phyloP scores from a whole-genome alignment of 1,140 invertebrate genomes.

The Calosoma granatense region DNA sequence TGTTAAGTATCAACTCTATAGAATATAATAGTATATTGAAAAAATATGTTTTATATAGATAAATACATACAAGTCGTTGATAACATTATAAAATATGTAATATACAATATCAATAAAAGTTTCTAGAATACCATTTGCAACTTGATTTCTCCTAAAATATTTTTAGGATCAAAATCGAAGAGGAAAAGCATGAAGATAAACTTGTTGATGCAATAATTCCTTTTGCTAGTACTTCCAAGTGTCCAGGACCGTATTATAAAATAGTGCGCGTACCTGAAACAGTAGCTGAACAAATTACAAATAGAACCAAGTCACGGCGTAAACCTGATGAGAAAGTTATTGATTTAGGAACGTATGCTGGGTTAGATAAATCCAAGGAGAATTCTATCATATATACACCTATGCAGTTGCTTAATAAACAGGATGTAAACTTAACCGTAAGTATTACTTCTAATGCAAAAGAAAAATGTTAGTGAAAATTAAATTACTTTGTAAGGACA shows the following conservation, averaged over 20 bases:
- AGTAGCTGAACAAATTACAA: neutral
- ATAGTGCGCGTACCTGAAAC: neutral
- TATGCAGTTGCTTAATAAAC: neutral
- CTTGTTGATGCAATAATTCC: neutral
- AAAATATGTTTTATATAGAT: neutral
- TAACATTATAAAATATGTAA: neutral
- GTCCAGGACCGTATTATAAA: neutral
- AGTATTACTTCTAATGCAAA: no score
- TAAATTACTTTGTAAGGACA: neutral
- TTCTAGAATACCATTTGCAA: no score
- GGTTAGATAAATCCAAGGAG: neutral
- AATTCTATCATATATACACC: neutral
- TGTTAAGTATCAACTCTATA: no score
- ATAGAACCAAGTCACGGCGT: neutral
- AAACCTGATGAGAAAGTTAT: neutral
- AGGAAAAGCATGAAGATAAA: neutral
- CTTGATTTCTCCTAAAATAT: no score
- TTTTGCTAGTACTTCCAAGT: neutral
- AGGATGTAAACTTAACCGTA: neutral
- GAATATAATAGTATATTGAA: neutral
- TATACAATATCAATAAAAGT: slow-evolving; percentile 3
- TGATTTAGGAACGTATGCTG: neutral
- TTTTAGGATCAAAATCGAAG: no score
- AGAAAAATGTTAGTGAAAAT: no score
- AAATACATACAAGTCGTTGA: neutral